These are phyloP conservation scores for Xanthostigma xanthostigma DNA, from an alignment of 2,888 invertebrate species.

Conservation along the genomic window DNA sequence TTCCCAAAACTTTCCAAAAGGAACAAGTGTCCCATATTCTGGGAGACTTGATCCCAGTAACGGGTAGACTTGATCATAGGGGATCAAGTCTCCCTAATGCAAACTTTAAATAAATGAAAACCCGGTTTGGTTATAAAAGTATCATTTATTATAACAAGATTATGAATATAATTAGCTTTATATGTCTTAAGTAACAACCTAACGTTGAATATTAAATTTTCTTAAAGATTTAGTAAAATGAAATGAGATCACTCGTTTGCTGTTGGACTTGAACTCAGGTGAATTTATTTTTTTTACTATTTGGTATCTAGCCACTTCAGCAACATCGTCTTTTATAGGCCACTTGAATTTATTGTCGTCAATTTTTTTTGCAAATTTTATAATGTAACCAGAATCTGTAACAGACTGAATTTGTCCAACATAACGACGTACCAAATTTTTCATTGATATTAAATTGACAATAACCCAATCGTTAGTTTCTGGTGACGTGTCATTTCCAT, in stretches of 20 bases:
- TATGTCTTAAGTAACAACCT: neutral
- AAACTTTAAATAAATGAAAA: neutral
- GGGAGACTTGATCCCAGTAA: conserved; percentile 6
- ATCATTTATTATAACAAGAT: neutral
- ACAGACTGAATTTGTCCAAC: conserved; percentile 9
- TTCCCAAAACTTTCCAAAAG: neutral
- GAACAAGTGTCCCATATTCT: neutral
- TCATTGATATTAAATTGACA: conserved; percentile 14
- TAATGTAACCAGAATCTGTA: no score
- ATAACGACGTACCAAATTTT: conserved; percentile 13
- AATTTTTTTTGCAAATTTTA: conserved; percentile 7
- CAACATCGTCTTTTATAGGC: conserved; percentile 13
- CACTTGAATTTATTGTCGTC: conserved; percentile 15
- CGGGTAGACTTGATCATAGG: conserved; percentile 5
- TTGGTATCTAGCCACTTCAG: conserved; percentile 13
- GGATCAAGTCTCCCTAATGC: conserved; percentile 4
- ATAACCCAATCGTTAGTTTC: conserved; percentile 13
- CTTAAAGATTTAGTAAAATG: conserved; percentile 13
- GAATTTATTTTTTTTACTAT: conserved; percentile 14
- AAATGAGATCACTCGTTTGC: conserved; percentile 8
- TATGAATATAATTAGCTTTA: no score
- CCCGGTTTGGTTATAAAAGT: neutral
- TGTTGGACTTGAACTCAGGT: conserved; percentile 12
- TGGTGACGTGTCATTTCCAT: neutral
- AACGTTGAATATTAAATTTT: conserved; percentile 10